Evolutionary conservation across 2,113 vertebrate genomes (phyloP), one percentile per base, ranked within the genome.

Genomic region (Sinocyclocheilus grahami): DNA sequence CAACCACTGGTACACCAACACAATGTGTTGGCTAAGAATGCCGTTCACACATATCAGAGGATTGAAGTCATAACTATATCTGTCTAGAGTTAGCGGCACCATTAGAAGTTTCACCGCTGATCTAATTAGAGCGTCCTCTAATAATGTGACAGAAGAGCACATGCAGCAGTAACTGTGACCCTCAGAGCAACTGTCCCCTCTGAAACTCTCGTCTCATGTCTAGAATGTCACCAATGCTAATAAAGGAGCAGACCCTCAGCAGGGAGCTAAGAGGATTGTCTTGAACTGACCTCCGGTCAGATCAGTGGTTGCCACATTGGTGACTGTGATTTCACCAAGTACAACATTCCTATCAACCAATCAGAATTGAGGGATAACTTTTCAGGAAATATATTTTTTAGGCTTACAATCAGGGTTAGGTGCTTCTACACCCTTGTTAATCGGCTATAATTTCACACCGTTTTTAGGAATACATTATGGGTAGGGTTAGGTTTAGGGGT

Each of bases 191-290:
- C 88, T 86, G 80, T 86, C 67, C 62, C 78, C 53, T 51, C 51
- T 86, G 51, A 86, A 87, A 75, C 86, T 33, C 39, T 65, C 42
- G 30, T 30, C 60, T 75, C n/a, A 2, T 75, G 78, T 55, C 81
- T 74, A 83, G 86, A 80, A 85, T 86, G 75, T 86, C 55, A 82
- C 84, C n/a, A 74, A 89, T 86, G 87, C 80, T 87, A 86, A 86
- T 78, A 69, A 78, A 39, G 63, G 83, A 83, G 62, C 62, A 53
- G 53, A 62, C 74, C 67, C 87, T 84, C 85, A 89, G 88, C 74
- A 83, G 89, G 87, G 86, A 85, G 84, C 75, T 80, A 60, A 82
- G 69, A 76, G 67, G 84, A 81, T 81, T 48, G 82, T 82, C 76
- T 78, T 39, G 81, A 81, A 78, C 77, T 84, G 86, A 88, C 89